A percentile compares a stretch with the other conserved stretches of the same genome.
Conservation (phyloP, 2,888 invertebrate species). For the Sicus ferrugineus region DNA sequence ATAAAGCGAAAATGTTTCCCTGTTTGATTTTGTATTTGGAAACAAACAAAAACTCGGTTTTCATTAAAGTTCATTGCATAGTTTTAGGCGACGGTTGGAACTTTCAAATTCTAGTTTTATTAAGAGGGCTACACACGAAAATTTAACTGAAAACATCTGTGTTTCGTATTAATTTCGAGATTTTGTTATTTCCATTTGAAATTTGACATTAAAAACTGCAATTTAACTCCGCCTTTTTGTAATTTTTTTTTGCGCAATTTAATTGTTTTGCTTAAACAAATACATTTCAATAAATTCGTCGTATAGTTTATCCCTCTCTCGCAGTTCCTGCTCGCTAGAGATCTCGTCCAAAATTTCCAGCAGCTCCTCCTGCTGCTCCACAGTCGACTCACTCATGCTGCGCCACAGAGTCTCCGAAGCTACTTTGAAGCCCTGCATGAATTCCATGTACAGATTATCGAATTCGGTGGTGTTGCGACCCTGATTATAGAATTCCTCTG, state of each 20-base stretch:
- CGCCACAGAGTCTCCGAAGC: conserved; percentile 39
- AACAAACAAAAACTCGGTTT: no score
- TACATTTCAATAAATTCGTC: conserved; percentile 49
- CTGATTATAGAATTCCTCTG: conserved; percentile 40
- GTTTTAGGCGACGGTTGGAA: no score
- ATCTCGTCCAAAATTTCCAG: conserved; percentile 45
- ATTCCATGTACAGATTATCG: conserved; percentile 45
- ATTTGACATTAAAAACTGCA: no score
- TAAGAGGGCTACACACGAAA: no score
- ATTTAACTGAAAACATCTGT: no score
- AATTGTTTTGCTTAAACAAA: conserved; percentile 39
- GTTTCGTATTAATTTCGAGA: no score
- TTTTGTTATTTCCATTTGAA: no score
- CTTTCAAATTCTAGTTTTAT: no score
- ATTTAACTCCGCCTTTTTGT: no score
- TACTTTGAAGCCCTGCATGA: conserved; percentile 41
- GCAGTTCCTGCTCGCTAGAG: conserved; percentile 39
- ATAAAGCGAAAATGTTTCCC: no score
- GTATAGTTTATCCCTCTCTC: conserved; percentile 45
- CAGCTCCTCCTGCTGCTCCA: conserved; percentile 43
- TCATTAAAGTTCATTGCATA: no score
- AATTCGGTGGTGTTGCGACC: conserved; percentile 42
- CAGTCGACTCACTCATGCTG: conserved; percentile 37
- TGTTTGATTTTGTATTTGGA: no score
- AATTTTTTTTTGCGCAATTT: conserved; percentile 36